phyloP scores from a whole-genome alignment of 2,113 vertebrate genomes.

The Hoplias malabaricus region DNA sequence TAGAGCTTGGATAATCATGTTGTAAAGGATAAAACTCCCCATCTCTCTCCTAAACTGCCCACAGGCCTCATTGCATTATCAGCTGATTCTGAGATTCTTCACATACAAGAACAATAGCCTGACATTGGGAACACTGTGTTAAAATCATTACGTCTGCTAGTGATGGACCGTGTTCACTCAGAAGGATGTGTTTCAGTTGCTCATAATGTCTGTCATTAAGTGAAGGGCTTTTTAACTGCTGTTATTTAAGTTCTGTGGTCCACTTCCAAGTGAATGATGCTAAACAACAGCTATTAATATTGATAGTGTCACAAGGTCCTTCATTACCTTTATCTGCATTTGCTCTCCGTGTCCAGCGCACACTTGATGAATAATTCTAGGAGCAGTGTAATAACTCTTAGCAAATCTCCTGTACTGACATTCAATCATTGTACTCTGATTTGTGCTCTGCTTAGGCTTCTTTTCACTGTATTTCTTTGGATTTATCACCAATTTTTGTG shows the following conservation, averaged over 20 bases:
- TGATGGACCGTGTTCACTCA: not conserved
- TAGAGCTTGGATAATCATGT: too few relatives aligned
- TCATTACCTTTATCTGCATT: not conserved
- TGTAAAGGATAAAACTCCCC: too few relatives aligned
- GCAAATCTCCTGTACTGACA: slow-evolving; percentile 63
- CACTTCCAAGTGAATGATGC: not conserved
- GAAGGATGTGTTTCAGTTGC: not conserved
- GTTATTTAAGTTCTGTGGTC: not conserved
- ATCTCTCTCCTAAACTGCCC: too few relatives aligned
- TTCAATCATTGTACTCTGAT: slow-evolving; percentile 71
- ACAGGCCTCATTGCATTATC: too few relatives aligned
- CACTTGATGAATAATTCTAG: not conserved
- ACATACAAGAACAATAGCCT: too few relatives aligned
- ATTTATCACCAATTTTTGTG: slow-evolving; percentile 70
- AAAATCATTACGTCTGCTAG: not conserved
- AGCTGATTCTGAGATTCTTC: too few relatives aligned
- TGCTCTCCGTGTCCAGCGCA: not conserved
- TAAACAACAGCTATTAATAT: not conserved
- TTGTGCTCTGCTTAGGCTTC: slow-evolving; percentile 72
- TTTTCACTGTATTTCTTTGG: slow-evolving; percentile 72
- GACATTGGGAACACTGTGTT: not conserved
- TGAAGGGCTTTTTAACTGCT: slow-evolving; percentile 30
- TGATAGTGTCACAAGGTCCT: not conserved
- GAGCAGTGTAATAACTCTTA: slow-evolving; percentile 26
- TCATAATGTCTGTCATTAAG: slow-evolving; percentile 1